These are phyloP conservation scores for Anas bahamensis DNA, from an alignment of 2,797 vertebrate species.

Conservation along the genomic window DNA sequence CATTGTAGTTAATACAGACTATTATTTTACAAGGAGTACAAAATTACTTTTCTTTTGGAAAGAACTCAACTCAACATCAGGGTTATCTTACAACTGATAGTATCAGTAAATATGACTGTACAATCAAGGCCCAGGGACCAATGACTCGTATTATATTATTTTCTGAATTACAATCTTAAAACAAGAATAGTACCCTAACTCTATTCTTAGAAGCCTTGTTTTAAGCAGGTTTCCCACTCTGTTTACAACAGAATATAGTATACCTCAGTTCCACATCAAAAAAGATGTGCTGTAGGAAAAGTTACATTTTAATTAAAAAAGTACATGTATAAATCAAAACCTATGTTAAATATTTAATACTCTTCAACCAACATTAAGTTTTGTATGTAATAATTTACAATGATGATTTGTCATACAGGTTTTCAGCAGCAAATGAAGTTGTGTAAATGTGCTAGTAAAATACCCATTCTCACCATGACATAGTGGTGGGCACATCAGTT, in stretches of 20 bases:
- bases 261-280: slow-evolving; percentile 85
- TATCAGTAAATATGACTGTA: slow-evolving; percentile 84
- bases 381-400: slow-evolving; percentile 89
- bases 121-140: slow-evolving; percentile 81
- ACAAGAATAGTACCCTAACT: slow-evolving; percentile 83
- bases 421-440: slow-evolving; percentile 89
- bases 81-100: slow-evolving; percentile 84
- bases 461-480: slow-evolving; percentile 74
- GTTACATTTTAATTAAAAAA: slow-evolving; percentile 84
- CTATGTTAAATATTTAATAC: slow-evolving; percentile 91
- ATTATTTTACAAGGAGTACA: slow-evolving; percentile 80
- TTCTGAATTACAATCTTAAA: slow-evolving; percentile 85
- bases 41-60: slow-evolving; percentile 81
- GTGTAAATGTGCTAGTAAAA: slow-evolving; percentile 78
- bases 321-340: slow-evolving; percentile 87
- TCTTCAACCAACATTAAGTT: slow-evolving; percentile 84
- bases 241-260: slow-evolving; percentile 86
- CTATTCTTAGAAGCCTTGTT: slow-evolving; percentile 81
- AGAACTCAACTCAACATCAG: slow-evolving; percentile 77
- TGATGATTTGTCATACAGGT: slow-evolving; percentile 82
- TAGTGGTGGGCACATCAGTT: slow-evolving; percentile 73
- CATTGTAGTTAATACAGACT: slow-evolving; percentile 76
- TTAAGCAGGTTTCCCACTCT: slow-evolving; percentile 83
- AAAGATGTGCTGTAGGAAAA: slow-evolving; percentile 84
- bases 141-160: slow-evolving; percentile 83